These are phyloP conservation scores for Microtus ochrogaster DNA, from an alignment of 2,113 vertebrate genomes.

Conservation along the genomic window DNA sequence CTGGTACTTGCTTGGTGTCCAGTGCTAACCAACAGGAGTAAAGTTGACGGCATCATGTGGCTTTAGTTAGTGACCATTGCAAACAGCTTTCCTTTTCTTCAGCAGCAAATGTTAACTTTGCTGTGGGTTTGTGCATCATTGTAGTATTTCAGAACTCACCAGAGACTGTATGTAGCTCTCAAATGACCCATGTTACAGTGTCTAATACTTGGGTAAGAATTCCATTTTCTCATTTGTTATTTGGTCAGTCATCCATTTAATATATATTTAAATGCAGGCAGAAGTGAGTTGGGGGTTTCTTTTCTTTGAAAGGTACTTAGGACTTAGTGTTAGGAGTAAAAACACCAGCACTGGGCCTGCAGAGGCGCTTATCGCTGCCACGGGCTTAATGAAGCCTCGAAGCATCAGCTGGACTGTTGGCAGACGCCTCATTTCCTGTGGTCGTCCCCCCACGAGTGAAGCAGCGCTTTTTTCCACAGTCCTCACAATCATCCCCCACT, in stretches of 20 bases:
- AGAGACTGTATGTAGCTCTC: slow-evolving; percentile 54
- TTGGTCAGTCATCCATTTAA: slow-evolving; percentile 48
- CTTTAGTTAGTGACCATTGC: slow-evolving; percentile 54
- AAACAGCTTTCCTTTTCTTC: slow-evolving; percentile 53
- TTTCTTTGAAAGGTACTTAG: slow-evolving; percentile 83
- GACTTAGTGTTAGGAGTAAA: slow-evolving; percentile 73
- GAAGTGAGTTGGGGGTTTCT: slow-evolving; percentile 76
- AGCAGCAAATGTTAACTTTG: slow-evolving; percentile 69
- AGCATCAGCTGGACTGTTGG: slow-evolving; percentile 86
- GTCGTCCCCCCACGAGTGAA: slow-evolving; percentile 86
- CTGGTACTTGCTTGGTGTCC: not conserved
- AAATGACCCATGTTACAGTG: slow-evolving; percentile 61
- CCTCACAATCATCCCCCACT: slow-evolving; percentile 92
- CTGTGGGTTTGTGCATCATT: slow-evolving; percentile 34
- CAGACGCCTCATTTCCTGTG: slow-evolving; percentile 88
- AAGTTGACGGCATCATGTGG: slow-evolving; percentile 28
- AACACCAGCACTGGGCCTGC: slow-evolving; percentile 67
- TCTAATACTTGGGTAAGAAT: slow-evolving; percentile 41
- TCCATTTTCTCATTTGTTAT: slow-evolving; percentile 71
- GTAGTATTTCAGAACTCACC: slow-evolving; percentile 60
- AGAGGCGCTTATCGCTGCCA: slow-evolving; percentile 81
- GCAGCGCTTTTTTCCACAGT: slow-evolving; percentile 88
- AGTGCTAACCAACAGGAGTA: slow-evolving; percentile 42
- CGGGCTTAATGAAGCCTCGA: slow-evolving; percentile 89
- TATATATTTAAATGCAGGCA: slow-evolving; percentile 76